Evolutionary conservation across 2,113 vertebrate species (phyloP), one percentile per base, ranked within the genome.

Genomic region (Steatornis caripensis): DNA sequence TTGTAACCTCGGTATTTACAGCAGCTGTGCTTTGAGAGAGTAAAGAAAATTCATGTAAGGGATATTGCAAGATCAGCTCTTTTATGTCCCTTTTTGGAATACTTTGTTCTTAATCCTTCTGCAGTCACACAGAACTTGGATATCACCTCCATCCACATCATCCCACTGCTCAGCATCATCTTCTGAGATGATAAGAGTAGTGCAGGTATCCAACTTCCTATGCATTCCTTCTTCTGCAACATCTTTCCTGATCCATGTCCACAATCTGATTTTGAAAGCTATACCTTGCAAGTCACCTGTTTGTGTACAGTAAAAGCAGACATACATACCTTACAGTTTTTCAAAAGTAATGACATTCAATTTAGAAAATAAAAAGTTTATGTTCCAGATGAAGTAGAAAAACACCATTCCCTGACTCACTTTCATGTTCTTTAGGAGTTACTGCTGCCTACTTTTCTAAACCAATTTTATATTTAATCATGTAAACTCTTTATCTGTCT

Each of bases 101-200:
- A 58, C 3, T 19, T 61, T 41, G 3, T 16, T 82, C 3, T 5
- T 57, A 39, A 39, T 30, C 3, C 4, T 62, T 54, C 36, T 70
- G 5, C 5, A 65, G 27, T 14, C 10, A 48, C 0, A 12, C 1
- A 60, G 12, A 41, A 51, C 15, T 29, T 43, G 19, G 4, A 10
- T 57, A 37, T 36, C 84, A 22, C 7, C 6, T 70, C 12, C 3
- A 18, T 53, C 19, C 9, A 32, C 2, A 26, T 13, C 41, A 45
- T 22, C 0, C 4, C 4, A 20, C 9, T n/a, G 7, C 17, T 77
- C 1, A 0, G 10, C 13, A 51, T 5, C 5, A 5, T 39, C 36
- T 72, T 84, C 45, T 74, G 41, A 78, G n/a, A 41, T 51, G 5
- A 5, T 10, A 48, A 62, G 12, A 60, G 7, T 23, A 37, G 8